Conservation (phyloP, 1,140 invertebrate genomes). For the Drosophila simulans region DNA sequence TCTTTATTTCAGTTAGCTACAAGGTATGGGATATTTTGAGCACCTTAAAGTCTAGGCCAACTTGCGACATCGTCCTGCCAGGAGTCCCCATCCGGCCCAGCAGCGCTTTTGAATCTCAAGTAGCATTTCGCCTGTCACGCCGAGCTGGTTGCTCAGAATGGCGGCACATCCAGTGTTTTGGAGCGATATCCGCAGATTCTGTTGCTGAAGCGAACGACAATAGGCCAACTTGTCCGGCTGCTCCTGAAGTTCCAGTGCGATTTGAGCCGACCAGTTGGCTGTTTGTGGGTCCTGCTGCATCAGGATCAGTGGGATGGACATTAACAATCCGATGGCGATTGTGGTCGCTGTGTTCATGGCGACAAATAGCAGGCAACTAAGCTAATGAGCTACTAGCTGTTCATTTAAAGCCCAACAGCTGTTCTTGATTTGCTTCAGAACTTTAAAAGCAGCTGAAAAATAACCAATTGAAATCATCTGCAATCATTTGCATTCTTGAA, state of each 20-base stretch:
- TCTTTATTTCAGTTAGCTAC: slow-evolving; percentile 10
- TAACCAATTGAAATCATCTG: too few species aligned
- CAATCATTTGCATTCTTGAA: too few species aligned
- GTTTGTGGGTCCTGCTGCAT: slow-evolving; percentile 3
- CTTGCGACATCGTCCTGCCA: slow-evolving; percentile 45
- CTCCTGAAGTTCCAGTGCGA: slow-evolving; percentile 29
- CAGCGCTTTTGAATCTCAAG: slow-evolving; percentile 44
- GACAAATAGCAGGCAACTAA: slow-evolving; percentile 5
- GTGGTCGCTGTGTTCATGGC: slow-evolving; percentile 10
- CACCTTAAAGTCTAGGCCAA: slow-evolving; percentile 21
- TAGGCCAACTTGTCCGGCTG: slow-evolving; percentile 51
- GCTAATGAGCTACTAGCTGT: background rate
- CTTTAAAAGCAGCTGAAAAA: too few species aligned
- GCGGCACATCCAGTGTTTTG: slow-evolving; percentile 19
- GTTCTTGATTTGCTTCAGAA: background rate
- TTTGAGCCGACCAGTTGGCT: slow-evolving; percentile 14
- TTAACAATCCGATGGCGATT: slow-evolving; percentile 1
- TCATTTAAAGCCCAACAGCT: slow-evolving; percentile 13
- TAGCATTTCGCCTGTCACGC: slow-evolving; percentile 45
- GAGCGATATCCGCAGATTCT: slow-evolving; percentile 6
- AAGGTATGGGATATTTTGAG: background rate
- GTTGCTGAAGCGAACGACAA: slow-evolving; percentile 40
- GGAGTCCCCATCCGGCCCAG: slow-evolving; percentile 42
- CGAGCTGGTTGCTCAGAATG: slow-evolving; percentile 36
- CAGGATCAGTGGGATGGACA: slow-evolving; percentile 18